These are phyloP conservation scores for Gymnocephalus cernua DNA, from an alignment of 2,113 vertebrate species.

Conservation along the genomic window DNA sequence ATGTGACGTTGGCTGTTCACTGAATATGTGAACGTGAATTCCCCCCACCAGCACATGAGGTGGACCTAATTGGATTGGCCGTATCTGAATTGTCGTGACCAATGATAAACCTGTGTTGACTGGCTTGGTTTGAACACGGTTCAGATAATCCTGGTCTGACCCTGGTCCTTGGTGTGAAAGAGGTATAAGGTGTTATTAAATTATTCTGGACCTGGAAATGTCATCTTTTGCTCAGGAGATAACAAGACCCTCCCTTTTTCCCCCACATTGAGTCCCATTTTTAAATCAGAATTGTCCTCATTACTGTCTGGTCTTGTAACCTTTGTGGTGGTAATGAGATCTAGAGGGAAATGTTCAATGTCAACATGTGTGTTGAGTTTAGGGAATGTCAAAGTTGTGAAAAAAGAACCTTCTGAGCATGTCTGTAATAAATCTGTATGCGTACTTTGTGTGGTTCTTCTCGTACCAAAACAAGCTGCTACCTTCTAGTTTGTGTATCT, in stretches of 20 bases:
- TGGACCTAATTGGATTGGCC: no score
- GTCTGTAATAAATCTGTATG: constrained; percentile 31
- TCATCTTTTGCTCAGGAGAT: constrained; percentile 43
- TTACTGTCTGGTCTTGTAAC: constrained; percentile 12
- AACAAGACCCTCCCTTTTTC: constrained; percentile 36
- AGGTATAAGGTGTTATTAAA: background rate
- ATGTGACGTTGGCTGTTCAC: no score
- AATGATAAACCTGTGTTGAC: no score
- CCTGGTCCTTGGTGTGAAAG: no score
- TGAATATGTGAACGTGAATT: no score
- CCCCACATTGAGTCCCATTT: constrained; percentile 29
- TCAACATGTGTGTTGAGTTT: constrained; percentile 7
- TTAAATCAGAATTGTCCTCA: constrained; percentile 17
- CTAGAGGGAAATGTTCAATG: background rate
- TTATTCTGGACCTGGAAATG: constrained; percentile 15
- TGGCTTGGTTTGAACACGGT: no score
- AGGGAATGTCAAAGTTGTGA: constrained; percentile 26
- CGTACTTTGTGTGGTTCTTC: constrained; percentile 18
- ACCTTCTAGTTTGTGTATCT: constrained; percentile 27
- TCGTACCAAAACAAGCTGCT: constrained; percentile 52
- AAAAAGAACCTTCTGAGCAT: constrained; percentile 45
- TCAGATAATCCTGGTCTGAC: no score
- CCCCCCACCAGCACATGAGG: no score
- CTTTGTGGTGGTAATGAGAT: constrained; percentile 1
- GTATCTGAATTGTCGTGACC: no score